These are phyloP conservation scores for Rhabdophis nuchalis DNA, from an alignment of 2,797 vertebrate genomes.

Conservation along the genomic window DNA sequence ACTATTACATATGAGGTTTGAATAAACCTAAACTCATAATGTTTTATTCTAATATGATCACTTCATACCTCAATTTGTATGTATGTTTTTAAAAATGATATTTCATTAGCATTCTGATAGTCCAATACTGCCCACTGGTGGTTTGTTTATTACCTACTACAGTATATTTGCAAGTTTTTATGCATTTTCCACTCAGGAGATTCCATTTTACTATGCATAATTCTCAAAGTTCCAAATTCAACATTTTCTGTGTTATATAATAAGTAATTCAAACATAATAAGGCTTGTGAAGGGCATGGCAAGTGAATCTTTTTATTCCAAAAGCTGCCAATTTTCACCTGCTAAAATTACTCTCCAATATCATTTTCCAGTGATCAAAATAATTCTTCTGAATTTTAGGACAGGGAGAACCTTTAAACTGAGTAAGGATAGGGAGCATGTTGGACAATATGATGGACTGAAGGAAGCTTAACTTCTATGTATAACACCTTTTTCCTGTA, in stretches of 20 bases:
- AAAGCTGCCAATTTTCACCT: neutral
- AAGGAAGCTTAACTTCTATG: neutral
- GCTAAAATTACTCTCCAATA: neutral
- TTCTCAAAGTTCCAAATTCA: neutral
- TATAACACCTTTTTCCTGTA: neutral
- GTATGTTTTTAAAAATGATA: neutral
- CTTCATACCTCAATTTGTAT: neutral
- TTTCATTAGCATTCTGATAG: neutral
- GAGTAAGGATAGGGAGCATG: neutral
- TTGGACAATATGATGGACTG: too few relatives aligned
- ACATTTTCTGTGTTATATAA: neutral
- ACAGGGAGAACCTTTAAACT: neutral
- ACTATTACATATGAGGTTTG: neutral
- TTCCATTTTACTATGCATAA: neutral
- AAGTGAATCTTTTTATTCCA: neutral
- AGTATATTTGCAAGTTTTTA: neutral
- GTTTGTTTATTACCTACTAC: neutral
- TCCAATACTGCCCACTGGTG: slow-evolving; percentile 32
- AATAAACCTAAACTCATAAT: neutral
- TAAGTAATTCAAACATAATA: neutral
- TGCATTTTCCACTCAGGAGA: neutral
- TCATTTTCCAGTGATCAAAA: neutral
- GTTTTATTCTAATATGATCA: neutral
- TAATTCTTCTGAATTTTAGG: neutral
- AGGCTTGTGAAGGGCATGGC: neutral